Conservation (phyloP, 1,140 invertebrate genomes). For the Sinonovacula constricta region DNA sequence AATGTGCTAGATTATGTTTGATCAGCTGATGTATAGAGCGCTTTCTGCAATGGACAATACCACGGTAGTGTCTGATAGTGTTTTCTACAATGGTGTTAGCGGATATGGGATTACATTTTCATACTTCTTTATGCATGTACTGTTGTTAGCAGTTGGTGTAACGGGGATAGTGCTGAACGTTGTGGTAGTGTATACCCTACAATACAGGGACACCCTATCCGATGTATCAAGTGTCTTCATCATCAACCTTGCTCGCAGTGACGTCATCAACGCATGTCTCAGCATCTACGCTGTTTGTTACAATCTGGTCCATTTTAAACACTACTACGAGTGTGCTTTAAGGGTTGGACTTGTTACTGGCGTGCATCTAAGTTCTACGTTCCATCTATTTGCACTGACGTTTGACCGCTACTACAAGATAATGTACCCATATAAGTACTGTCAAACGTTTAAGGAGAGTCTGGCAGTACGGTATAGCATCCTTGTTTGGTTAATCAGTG, state of each 20-base stretch:
- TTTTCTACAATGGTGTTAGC: constrained; percentile 9
- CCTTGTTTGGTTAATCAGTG: background rate
- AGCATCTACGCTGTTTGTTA: constrained; percentile 11
- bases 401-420: constrained; percentile 24
- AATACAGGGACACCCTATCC: background rate
- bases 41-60: too few species aligned
- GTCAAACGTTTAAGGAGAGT: background rate
- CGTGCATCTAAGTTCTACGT: background rate
- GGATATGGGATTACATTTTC: constrained; percentile 19
- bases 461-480: background rate
- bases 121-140: constrained; percentile 4
- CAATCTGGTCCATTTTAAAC: constrained; percentile 26
- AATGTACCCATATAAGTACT: constrained; percentile 12
- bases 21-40: too few species aligned
- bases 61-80: too few species aligned
- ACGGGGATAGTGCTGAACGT: background rate
- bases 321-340: constrained; percentile 33
- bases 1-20: too few species aligned
- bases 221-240: constrained; percentile 32
- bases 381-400: constrained; percentile 11
- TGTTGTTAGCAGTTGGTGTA: background rate
- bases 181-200: background rate
- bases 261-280: constrained; percentile 4
- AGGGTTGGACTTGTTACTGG: constrained; percentile 4
- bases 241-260: constrained; percentile 4